Evolutionary conservation across 92 coral and sea anemone genomes (phyloP).

Genomic region (Siderastrea radians): DNA sequence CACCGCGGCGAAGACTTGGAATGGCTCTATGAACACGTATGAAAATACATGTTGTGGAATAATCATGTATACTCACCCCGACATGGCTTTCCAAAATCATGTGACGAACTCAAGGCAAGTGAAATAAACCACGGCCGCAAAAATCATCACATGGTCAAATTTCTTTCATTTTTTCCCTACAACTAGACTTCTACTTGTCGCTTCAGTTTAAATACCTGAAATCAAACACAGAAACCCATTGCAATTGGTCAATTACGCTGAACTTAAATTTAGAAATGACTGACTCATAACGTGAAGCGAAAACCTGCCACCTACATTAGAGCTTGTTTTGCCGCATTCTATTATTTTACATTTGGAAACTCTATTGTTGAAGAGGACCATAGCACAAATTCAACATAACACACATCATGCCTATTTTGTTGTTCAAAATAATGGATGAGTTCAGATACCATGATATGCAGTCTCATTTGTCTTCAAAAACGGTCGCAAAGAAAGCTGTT

Average conservation of each 20-base stretch:
- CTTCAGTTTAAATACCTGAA: neutral
- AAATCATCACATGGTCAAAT: neutral
- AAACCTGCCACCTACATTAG: neutral
- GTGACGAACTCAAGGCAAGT: neutral
- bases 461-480: neutral
- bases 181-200: neutral
- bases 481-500: neutral
- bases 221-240: neutral
- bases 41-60: neutral
- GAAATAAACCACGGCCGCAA: neutral
- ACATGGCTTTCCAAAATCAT: constrained; percentile 2
- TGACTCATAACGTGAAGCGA: neutral
- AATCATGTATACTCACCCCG: neutral
- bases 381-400: neutral
- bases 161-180: neutral
- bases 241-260: neutral
- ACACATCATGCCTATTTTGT: neutral
- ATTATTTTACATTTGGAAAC: neutral
- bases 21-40: neutral
- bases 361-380: neutral
- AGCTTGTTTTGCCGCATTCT: constrained; percentile 10
- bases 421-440: neutral
- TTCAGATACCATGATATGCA: neutral
- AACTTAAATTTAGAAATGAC: constrained; percentile 19
- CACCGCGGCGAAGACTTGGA: neutral